Base-by-base conservation (phyloP, 2,888 invertebrate species). In the Phlogophora meticulosa region DNA sequence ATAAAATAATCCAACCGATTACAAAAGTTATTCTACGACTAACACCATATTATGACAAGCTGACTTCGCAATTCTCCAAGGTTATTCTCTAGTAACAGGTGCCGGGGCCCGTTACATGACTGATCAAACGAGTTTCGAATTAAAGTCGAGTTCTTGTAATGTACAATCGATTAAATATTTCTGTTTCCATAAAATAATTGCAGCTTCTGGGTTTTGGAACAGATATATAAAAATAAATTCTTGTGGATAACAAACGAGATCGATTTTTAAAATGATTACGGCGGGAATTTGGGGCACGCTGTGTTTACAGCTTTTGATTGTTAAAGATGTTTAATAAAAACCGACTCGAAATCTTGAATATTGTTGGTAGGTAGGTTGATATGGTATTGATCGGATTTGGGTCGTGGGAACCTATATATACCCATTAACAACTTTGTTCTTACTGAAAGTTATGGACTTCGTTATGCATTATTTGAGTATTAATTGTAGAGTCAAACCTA, bases 51-150 rank as follows among this genome's bases (percentile, higher is more conserved):
- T n/a, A 17, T 9, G 15, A 7, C 4, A 10, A 5, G 17, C 15
- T n/a, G 22, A 58, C 58, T 71, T 58, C 55, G 42, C 15, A 72
- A 81, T 79, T 82, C 24, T 57, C 24, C 84, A 80, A 82, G 76
- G 78, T 83, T 86, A 85, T 71, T 71, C 75, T 81, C 68, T 80
- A 78, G 40, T 70, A 85, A 87, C 91, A 91, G 91, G 91, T 91
- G 91, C 78, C 42, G n/a, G 40, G 82, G 81, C 78, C 91, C 91
- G 91, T 90, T 91, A 91, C 83, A 75, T 72, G 65, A 34, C 77
- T 74, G 81, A 73, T 67, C 68, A 84, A 89, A 90, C 90, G 67
- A 82, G 90, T 90, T 89, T 75, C 61, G 59, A 85, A 85, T 83
- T 80, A 72, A 75, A 78, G 81, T 87, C 85, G 83, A 87, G 77